Percentiles rank a stretch among this genome's conserved stretches.
These are phyloP conservation scores for Limosa lapponica DNA, from an alignment of 2,797 vertebrate species.

Conservation along the genomic window DNA sequence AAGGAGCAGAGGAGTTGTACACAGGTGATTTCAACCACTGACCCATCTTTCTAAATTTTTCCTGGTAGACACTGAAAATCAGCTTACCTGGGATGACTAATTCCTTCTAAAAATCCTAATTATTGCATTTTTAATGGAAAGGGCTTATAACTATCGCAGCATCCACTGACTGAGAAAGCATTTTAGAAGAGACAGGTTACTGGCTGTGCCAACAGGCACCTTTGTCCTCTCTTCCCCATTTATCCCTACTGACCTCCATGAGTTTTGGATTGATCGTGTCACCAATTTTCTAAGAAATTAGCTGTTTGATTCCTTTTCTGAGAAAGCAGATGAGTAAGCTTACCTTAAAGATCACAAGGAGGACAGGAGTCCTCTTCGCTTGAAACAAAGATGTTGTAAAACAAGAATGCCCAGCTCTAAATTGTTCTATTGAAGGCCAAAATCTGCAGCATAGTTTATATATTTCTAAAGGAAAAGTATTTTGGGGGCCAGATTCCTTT, in stretches of 20 bases:
- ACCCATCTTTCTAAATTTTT: neutral
- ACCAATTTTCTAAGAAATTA: neutral
- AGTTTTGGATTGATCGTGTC: fast-evolving
- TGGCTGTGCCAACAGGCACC: too few relatives aligned
- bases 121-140: neutral
- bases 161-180: neutral
- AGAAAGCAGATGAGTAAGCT: neutral
- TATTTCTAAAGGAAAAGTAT: neutral
- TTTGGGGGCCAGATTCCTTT: neutral
- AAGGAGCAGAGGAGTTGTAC: neutral
- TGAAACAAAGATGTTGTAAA: neutral
- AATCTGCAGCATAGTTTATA: neutral
- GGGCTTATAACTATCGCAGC: neutral
- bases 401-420: neutral
- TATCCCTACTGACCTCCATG: neutral
- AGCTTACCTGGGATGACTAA: neutral
- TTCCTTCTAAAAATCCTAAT: neutral
- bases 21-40: neutral
- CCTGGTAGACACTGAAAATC: neutral
- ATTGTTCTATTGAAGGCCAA: neutral
- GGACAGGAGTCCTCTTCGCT: neutral
- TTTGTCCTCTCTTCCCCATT: neutral
- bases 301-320: neutral
- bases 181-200: neutral
- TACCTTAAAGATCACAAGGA: neutral